Evolutionary conservation across 2,797 vertebrate species (phyloP).

Genomic region (Pelodytes ibericus): DNA sequence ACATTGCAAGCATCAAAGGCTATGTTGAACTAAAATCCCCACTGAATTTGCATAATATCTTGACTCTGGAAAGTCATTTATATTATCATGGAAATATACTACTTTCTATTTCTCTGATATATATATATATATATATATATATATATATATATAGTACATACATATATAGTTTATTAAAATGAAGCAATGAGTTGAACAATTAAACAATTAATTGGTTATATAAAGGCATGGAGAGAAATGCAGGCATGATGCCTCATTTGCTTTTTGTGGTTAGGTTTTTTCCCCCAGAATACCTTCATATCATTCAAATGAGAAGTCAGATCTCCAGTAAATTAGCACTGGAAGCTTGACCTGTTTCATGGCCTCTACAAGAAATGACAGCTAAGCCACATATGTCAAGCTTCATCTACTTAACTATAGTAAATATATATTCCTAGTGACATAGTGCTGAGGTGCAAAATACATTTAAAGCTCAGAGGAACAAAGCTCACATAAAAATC

Average conservation of each 20-base stretch:
- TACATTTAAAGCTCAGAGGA: slow-evolving; percentile 13
- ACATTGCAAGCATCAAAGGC: no score
- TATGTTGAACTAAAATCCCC: no score
- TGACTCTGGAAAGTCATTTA: no score
- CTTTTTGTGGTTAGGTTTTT: neutral
- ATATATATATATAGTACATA: no score
- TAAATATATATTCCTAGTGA: slow-evolving; percentile 49
- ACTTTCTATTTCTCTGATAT: no score
- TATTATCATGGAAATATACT: no score
- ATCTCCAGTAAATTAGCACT: slow-evolving; percentile 29
- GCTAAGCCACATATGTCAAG: slow-evolving; percentile 52
- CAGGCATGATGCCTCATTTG: neutral
- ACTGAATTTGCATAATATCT: no score
- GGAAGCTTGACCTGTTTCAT: slow-evolving; percentile 45
- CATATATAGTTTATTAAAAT: no score
- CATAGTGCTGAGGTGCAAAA: slow-evolving; percentile 50
- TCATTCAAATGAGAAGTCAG: slow-evolving; percentile 17
- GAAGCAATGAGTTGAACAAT: no score
- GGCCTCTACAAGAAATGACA: slow-evolving; percentile 46
- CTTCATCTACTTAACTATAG: slow-evolving; percentile 39
- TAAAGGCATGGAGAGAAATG: neutral
- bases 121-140: no score
- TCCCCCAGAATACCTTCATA: neutral
- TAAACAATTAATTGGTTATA: no score
- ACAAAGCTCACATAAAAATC: slow-evolving; percentile 9